phyloP scores from a whole-genome alignment of 1,140 invertebrate species.

The Eurosta solidaginis region DNA sequence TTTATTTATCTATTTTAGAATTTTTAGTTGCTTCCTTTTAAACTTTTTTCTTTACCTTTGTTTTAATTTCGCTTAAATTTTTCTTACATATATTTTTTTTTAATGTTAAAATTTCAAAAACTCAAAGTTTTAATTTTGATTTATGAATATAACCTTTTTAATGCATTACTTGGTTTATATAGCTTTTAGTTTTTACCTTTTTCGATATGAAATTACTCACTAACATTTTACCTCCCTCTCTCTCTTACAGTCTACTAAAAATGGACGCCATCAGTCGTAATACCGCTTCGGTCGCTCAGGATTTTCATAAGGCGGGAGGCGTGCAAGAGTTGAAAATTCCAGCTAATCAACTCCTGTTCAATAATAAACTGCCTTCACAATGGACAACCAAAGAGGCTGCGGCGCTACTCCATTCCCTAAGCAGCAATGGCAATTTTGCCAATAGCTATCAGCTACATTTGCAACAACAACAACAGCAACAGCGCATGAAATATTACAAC shows the following conservation, averaged over 20 bases:
- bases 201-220: background rate
- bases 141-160: background rate
- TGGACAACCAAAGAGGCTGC: conserved; percentile 59
- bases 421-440: conserved; percentile 38
- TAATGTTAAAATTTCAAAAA: background rate
- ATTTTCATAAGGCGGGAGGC: conserved; percentile 62
- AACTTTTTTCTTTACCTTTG: background rate
- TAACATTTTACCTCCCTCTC: background rate
- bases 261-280: conserved; percentile 61
- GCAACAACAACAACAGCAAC: conserved; percentile 33
- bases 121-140: background rate
- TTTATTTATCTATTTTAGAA: background rate
- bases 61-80: background rate
- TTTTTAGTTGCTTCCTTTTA: background rate
- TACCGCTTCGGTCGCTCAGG: conserved; percentile 60
- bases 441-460: conserved; percentile 26
- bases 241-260: conserved; percentile 53
- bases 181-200: no score
- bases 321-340: conserved; percentile 60
- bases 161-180: conserved; percentile 6
- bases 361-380: conserved; percentile 60
- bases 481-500: conserved; percentile 32
- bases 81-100: no score
- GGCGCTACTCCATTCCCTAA: conserved; percentile 54
- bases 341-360: conserved; percentile 60